Percentiles rank a stretch among this genome's conserved stretches.
Conservation (phyloP, 1,140 invertebrate species). For the Drosophila neocordata region DNA sequence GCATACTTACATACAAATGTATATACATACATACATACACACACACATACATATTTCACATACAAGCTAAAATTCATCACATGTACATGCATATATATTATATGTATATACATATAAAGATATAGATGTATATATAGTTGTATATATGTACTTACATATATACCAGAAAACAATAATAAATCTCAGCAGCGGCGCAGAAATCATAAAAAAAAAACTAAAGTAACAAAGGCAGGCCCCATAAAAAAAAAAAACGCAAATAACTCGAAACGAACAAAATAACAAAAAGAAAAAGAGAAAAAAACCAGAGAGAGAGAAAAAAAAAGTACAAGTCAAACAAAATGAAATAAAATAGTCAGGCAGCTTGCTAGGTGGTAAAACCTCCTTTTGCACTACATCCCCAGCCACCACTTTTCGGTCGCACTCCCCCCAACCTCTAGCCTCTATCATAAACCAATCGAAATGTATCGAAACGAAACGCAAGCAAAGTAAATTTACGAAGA, state of each 20-base stretch:
- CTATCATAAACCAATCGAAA: slow-evolving; percentile 40
- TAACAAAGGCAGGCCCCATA: slow-evolving; percentile 65
- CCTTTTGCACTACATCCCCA: slow-evolving; percentile 6
- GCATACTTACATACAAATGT: not conserved
- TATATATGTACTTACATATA: slow-evolving; percentile 11
- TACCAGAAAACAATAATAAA: slow-evolving; percentile 70
- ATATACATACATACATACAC: no score
- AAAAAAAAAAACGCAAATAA: slow-evolving; percentile 61
- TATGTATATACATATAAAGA: not conserved
- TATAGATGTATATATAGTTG: slow-evolving; percentile 16
- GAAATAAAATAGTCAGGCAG: slow-evolving; percentile 41
- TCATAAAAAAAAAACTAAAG: slow-evolving; percentile 62
- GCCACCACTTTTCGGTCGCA: not conserved
- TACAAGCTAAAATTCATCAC: slow-evolving; percentile 35
- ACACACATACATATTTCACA: not conserved
- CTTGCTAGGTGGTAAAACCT: slow-evolving; percentile 10
- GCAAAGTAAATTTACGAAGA: slow-evolving; percentile 21
- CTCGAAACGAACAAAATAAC: slow-evolving; percentile 47
- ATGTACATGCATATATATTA: not conserved
- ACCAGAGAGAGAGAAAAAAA: slow-evolving; percentile 1
- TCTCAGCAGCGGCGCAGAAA: slow-evolving; percentile 60
- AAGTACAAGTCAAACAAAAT: slow-evolving; percentile 57
- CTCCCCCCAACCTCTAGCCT: not conserved
- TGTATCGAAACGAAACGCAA: slow-evolving; percentile 53
- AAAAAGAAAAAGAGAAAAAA: slow-evolving; percentile 22